Percentiles rank a stretch among this genome's conserved stretches.
phyloP scores from a whole-genome alignment of 2,797 vertebrate species.

The Falco peregrinus region DNA sequence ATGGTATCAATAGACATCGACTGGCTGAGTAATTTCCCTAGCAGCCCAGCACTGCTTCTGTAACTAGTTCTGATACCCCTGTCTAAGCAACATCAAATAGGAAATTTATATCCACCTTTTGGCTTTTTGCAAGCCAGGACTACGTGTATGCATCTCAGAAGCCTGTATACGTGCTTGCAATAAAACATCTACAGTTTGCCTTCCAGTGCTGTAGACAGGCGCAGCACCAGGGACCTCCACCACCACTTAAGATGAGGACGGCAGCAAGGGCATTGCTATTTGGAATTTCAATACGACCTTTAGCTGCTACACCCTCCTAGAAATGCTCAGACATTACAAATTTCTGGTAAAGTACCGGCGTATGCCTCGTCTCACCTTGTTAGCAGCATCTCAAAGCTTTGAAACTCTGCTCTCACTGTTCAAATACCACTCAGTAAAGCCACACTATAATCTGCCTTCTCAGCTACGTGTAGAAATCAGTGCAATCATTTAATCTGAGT shows the following conservation, averaged over 20 bases:
- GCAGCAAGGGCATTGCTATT: rapidly evolving
- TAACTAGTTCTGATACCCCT: not conserved
- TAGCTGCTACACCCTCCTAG: not conserved
- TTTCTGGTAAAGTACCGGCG: not conserved
- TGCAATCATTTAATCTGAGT: not conserved
- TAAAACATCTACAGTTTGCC: not conserved
- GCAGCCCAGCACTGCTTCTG: not conserved
- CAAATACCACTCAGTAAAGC: not conserved
- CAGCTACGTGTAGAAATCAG: not conserved
- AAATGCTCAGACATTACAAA: not conserved
- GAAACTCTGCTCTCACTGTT: not conserved
- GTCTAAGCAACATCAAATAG: not conserved
- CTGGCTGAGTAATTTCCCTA: rapidly evolving
- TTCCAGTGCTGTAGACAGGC: not conserved
- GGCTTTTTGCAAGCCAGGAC: not conserved
- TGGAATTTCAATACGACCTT: not conserved
- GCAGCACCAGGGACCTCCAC: not conserved
- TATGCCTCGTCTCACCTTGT: not conserved
- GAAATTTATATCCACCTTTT: not conserved
- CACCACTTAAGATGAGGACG: not conserved
- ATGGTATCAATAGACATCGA: not conserved
- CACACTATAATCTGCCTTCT: not conserved
- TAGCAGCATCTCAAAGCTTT: not conserved
- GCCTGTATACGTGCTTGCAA: not conserved
- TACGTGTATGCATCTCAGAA: not conserved